Evolutionary conservation across 2,113 vertebrate species (phyloP).

Genomic region (Myrmophylax atrothorax): DNA sequence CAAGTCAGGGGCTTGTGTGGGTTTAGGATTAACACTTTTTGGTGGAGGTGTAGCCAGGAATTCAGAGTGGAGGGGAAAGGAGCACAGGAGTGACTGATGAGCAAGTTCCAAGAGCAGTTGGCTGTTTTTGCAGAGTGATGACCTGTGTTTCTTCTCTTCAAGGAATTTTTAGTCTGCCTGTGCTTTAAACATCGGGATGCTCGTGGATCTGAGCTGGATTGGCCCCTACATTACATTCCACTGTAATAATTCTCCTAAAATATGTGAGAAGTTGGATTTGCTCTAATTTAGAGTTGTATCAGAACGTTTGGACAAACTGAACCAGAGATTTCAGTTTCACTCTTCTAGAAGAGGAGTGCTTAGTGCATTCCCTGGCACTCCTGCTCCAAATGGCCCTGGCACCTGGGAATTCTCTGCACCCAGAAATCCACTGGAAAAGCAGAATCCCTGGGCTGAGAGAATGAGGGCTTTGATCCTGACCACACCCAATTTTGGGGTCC

Average conservation of each 20-base stretch:
- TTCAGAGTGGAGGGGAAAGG: background rate
- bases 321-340: background rate
- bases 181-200: background rate
- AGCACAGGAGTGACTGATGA: background rate
- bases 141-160: background rate
- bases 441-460: background rate
- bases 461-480: background rate
- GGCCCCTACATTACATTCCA: background rate
- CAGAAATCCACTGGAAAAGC: background rate
- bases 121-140: background rate
- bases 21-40: background rate
- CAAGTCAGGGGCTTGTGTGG: background rate
- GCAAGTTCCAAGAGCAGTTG: background rate
- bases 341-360: background rate
- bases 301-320: background rate
- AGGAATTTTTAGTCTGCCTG: background rate
- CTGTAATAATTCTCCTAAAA: accelerated
- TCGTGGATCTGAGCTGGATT: background rate
- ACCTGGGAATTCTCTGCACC: accelerated
- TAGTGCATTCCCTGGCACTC: background rate
- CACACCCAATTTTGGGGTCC: background rate
- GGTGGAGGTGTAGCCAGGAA: background rate
- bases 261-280: accelerated
- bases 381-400: background rate
- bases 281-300: background rate